Base-by-base conservation (phyloP, 2,797 vertebrate species). In the Sparidentex hasta region DNA sequence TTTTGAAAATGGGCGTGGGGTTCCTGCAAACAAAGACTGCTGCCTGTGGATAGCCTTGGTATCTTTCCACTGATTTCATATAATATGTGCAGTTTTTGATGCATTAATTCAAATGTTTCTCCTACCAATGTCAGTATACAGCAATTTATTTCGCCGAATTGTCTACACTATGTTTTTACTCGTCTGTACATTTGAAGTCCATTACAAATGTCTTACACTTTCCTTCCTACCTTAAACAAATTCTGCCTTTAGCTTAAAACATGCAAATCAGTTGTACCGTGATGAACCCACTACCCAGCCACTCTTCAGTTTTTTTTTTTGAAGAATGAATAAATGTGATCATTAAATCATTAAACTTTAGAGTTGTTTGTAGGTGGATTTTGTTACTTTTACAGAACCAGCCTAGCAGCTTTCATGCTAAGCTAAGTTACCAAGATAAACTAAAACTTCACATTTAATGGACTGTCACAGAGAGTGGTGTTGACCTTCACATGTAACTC, bases 1-100 rank as follows among this genome's bases (percentile, higher is more conserved):
- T 86, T 83, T 73, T 56, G 14, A 78, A 73, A 78, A 63, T 17
- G n/a, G 38, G n/a, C 51, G 46, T 47, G 50, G 9, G 17, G 27
- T 23, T 51, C 79, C 80, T 71, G 41, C 21, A 62, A 64, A 72
- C 62, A 59, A 62, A 75, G 61, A 27, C 54, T 75, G 65, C 47
- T 80, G 72, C 54, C 41, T 55, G 29, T 81, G 47, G 43, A 75
- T 58, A 55, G 33, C 58, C 38, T 55, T 12, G 50, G 14, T 76
- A 17, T 63, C 41, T 38, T 68, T 77, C 69, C 20, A 50, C 44
- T n/a, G 71, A 25, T 73, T 55, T 74, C 14, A 50, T 62, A 59
- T 8, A 38, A 25, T 50, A 6, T 65, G 25, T 68, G 23, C 71
- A 43, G 72, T 47, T 74, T 71, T 76, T 58, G 20, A 74, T 71